A percentile compares a stretch with the other conserved stretches of the same genome.
These are phyloP conservation scores for Drosophila ficusphila DNA, from an alignment of 1,140 invertebrate genomes.

Conservation along the genomic window DNA sequence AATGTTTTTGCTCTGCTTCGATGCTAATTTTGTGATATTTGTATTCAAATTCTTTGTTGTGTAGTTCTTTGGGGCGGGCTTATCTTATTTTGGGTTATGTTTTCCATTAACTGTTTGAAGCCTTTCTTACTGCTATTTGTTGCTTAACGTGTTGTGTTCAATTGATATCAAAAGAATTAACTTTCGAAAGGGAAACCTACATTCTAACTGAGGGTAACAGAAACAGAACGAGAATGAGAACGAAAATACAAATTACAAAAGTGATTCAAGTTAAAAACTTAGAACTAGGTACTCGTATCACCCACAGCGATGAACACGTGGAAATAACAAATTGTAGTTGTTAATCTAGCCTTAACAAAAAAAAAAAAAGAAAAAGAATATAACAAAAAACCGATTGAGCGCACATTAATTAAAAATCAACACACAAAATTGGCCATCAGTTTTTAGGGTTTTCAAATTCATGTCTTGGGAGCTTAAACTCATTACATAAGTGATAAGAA, in stretches of 20 bases:
- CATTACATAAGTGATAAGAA: conserved; percentile 76
- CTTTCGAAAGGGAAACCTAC: conserved; percentile 23
- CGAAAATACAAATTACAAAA: conserved; percentile 73
- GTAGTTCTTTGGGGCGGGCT: conserved; percentile 24
- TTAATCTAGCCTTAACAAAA: conserved; percentile 60
- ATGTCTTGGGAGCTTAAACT: conserved; percentile 70
- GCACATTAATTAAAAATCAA: conserved; percentile 45
- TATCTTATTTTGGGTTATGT: conserved; percentile 13
- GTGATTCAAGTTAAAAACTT: conserved; percentile 82
- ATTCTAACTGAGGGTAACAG: conserved; percentile 33
- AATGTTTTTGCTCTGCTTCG: conserved; percentile 70
- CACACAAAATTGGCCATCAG: conserved; percentile 57
- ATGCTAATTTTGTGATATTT: conserved; percentile 82
- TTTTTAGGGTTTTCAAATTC: conserved; percentile 77
- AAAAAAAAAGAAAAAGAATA: conserved; percentile 14
- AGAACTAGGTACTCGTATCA: conserved; percentile 70
- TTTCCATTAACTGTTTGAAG: conserved; percentile 44
- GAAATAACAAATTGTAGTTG: conserved; percentile 71
- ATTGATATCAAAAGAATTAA: conserved; percentile 67
- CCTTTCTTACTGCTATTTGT: conserved; percentile 68
- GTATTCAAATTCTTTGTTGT: conserved; percentile 54
- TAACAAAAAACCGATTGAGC: conserved; percentile 25
- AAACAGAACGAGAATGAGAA: conserved; percentile 41
- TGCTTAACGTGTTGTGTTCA: conserved; percentile 77
- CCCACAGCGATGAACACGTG: conserved; percentile 63